Percentiles rank a stretch among this genome's conserved stretches.
Evolutionary conservation across 2,113 vertebrate species (phyloP).

Genomic region (Hepsetus odoe): DNA sequence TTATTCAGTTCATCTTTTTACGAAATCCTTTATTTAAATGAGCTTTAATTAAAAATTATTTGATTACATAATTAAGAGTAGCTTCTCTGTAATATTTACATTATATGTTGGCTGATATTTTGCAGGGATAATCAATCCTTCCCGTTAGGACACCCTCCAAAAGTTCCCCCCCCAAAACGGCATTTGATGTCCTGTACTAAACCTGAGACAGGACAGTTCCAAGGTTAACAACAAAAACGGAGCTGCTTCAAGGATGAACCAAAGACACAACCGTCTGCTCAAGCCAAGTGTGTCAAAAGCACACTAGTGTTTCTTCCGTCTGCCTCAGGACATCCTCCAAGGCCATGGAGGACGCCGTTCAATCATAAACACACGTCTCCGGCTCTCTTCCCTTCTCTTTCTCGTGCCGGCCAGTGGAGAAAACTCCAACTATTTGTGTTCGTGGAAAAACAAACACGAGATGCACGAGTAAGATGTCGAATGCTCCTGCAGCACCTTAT

Average conservation of each 20-base stretch:
- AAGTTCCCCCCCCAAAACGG: neutral
- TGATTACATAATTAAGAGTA: too few species aligned
- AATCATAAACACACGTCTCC: conserved; percentile 43
- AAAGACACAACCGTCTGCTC: conserved; percentile 29
- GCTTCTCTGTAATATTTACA: too few species aligned
- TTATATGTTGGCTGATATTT: too few species aligned
- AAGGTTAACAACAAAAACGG: conserved; percentile 5
- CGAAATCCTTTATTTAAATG: too few species aligned
- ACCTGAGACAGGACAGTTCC: neutral
- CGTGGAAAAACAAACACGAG: conserved; percentile 20
- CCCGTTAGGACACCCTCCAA: too few species aligned
- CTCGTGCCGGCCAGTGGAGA: neutral
- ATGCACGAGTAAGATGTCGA: neutral
- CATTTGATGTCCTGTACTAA: neutral
- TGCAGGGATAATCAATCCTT: too few species aligned
- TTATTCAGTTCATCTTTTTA: too few species aligned
- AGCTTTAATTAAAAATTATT: too few species aligned
- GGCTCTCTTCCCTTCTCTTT: neutral
- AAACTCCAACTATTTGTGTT: conserved; percentile 13
- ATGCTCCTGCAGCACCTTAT: too few species aligned
- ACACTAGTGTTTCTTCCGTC: conserved; percentile 32
- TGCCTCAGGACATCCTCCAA: conserved; percentile 30
- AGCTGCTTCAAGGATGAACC: neutral
- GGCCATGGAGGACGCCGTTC: neutral
- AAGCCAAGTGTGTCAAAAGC: conserved; percentile 48